Evolutionary conservation across 1,140 invertebrate species (phyloP).

Genomic region (Panulirus ornatus): DNA sequence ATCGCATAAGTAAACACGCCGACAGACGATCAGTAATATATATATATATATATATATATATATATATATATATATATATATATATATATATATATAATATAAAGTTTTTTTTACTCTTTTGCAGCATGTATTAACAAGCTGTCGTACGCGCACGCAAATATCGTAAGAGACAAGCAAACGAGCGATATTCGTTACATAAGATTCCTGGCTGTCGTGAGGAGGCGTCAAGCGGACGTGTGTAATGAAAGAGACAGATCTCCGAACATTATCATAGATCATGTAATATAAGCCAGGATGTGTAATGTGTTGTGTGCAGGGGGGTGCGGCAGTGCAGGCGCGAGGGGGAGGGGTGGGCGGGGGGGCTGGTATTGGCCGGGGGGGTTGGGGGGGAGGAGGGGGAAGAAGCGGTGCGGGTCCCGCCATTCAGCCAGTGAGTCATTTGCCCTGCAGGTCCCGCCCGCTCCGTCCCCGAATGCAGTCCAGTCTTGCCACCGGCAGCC

Average conservation of each 20-base stretch:
- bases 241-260: neutral
- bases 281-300: slow-evolving; percentile 3
- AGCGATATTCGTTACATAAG: neutral
- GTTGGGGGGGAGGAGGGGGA: neutral
- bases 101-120: neutral
- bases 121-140: no score
- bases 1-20: no score
- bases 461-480: slow-evolving; percentile 23
- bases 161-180: neutral
- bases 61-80: neutral
- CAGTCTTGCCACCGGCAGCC: neutral
- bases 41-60: no score
- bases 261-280: slow-evolving; percentile 8
- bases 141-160: no score
- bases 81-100: neutral
- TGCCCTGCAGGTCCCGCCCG: slow-evolving; percentile 57
- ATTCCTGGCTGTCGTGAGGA: neutral
- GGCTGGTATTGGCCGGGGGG: neutral
- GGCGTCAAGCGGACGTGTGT: neutral
- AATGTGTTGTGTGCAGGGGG: neutral
- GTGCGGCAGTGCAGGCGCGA: neutral
- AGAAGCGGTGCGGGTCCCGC: slow-evolving; percentile 23
- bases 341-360: neutral
- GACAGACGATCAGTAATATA: no score
- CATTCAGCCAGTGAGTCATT: slow-evolving; percentile 57